Percentiles rank a stretch among this genome's conserved stretches.
Evolutionary conservation across 2,113 vertebrate species (phyloP).

Genomic region (Naja naja): DNA sequence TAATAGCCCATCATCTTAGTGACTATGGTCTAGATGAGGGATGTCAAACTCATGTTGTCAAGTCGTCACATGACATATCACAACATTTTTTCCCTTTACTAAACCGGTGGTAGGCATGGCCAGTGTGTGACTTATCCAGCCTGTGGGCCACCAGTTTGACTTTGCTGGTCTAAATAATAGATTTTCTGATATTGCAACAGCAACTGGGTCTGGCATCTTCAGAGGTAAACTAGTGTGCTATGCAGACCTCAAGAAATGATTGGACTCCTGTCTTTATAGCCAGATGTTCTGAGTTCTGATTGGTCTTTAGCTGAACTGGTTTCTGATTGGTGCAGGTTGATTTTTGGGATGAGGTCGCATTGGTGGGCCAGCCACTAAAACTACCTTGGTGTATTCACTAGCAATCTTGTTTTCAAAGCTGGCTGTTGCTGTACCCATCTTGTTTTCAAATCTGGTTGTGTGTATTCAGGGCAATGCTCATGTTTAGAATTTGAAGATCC

Average conservation of each 20-base stretch:
- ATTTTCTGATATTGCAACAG: background rate
- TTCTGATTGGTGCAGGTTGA: background rate
- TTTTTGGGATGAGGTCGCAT: background rate
- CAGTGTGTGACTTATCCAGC: too few relatives aligned
- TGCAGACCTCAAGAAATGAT: background rate
- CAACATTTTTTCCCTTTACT: too few relatives aligned
- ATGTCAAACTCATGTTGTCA: too few relatives aligned
- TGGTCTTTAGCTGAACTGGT: background rate
- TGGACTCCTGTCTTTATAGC: background rate
- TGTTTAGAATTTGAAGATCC: background rate
- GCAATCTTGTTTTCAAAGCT: background rate
- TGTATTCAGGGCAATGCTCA: background rate
- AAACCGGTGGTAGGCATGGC: too few relatives aligned
- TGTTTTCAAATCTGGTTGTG: background rate
- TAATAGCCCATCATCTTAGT: background rate
- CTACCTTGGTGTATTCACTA: background rate
- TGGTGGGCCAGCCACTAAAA: background rate
- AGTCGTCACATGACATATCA: too few relatives aligned
- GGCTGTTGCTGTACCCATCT: background rate
- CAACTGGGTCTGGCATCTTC: background rate
- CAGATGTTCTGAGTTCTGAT: background rate
- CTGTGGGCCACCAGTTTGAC: too few relatives aligned
- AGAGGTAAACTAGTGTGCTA: background rate
- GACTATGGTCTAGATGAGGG: too few relatives aligned
- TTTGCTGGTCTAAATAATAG: background rate